phyloP scores from a whole-genome alignment of 2,113 vertebrate genomes.

The Cephalophus harveyi region DNA sequence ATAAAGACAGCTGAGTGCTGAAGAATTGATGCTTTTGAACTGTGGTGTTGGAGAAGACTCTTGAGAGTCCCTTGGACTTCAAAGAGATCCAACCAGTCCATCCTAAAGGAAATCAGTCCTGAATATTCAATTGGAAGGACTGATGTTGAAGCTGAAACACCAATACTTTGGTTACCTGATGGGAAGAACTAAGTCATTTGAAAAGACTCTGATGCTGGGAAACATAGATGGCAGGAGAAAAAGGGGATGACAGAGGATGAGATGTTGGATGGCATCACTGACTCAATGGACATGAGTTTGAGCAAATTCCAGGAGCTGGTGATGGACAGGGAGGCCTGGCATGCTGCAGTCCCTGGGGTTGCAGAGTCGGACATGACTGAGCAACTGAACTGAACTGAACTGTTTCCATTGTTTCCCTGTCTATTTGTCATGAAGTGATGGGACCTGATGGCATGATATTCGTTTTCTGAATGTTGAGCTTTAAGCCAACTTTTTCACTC shows the following conservation, averaged over 20 bases:
- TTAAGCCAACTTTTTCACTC: not conserved
- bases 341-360: accelerated
- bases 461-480: not conserved
- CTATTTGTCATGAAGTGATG: not conserved
- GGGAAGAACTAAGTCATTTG: not conserved
- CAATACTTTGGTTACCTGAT: not conserved
- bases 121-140: not conserved
- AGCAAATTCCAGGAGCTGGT: not conserved
- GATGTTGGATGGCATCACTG: not conserved
- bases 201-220: not conserved
- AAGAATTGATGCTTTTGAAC: too few relatives aligned
- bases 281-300: not conserved
- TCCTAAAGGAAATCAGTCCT: not conserved
- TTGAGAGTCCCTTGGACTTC: too few relatives aligned
- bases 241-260: not conserved
- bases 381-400: not conserved
- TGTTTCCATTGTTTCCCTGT: not conserved
- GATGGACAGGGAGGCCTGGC: not conserved
- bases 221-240: not conserved
- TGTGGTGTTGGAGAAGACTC: too few relatives aligned
- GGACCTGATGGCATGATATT: not conserved
- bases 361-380: accelerated
- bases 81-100: too few relatives aligned
- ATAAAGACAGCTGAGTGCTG: too few relatives aligned
- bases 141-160: not conserved